phyloP scores from a whole-genome alignment of 2,113 vertebrate genomes.

The Myotis lucifugus region DNA sequence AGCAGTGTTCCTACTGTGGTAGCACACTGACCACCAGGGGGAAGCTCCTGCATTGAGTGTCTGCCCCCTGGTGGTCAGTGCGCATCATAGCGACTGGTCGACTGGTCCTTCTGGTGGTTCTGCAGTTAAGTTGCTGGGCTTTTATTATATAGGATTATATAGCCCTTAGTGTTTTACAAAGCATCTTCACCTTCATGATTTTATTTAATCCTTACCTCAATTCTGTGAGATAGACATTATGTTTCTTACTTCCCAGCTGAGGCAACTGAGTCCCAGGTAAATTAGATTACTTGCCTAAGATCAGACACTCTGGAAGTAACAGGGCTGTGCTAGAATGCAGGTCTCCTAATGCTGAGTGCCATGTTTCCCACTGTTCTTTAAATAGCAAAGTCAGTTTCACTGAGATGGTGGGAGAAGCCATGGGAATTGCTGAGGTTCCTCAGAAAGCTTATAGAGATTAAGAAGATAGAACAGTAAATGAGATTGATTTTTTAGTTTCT shows the following conservation, averaged over 20 bases:
- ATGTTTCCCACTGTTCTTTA: not conserved
- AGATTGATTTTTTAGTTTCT: too few relatives aligned
- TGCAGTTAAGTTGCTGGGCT: too few relatives aligned
- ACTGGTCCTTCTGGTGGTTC: too few relatives aligned
- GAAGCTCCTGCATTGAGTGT: too few relatives aligned
- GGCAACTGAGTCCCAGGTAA: not conserved
- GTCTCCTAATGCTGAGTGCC: not conserved
- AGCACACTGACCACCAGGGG: too few relatives aligned
- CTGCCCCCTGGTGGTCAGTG: too few relatives aligned
- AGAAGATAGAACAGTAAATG: not conserved
- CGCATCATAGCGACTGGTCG: too few relatives aligned
- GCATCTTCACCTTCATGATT: constrained; percentile 10
- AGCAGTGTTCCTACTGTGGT: too few relatives aligned
- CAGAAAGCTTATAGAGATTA: not conserved
- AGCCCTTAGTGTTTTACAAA: not conserved
- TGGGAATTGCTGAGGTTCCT: not conserved
- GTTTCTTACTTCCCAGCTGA: not conserved
- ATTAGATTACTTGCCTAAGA: not conserved
- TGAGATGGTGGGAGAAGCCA: not conserved
- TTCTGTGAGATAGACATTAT: not conserved
- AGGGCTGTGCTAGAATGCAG: not conserved
- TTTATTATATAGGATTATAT: not conserved
- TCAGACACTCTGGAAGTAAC: not conserved
- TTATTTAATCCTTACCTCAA: not conserved
- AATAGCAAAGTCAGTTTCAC: not conserved